Evolutionary conservation across 2,113 vertebrate genomes (phyloP), one percentile per base, ranked within the genome.

Genomic region (Oryzias celebensis): DNA sequence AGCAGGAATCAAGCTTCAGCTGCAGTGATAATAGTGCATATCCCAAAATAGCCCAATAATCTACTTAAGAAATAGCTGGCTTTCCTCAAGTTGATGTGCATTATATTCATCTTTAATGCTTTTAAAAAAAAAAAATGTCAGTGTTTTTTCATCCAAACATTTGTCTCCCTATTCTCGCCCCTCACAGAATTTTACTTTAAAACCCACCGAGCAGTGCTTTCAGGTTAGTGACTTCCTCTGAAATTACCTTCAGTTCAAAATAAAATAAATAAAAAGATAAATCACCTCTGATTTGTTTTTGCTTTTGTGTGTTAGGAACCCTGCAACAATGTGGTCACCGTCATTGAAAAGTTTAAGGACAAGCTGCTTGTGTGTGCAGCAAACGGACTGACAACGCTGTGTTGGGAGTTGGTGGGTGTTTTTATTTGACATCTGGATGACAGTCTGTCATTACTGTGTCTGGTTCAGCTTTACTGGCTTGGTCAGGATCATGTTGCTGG

Each of bases 321-420:
- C 1, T 88, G 88, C 83, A 28, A 79, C 63, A 87, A 89, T 57
- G 73, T 84, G 7, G 75, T 91, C 45, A 93, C 90, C 1, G 74
- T 91, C 22, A 90, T 93, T 18, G 86, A 92, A 60, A 80, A 68
- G 57, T 87, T 91, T 31, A 69, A 90, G 47, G 71, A 86, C 22
- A 56, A 28, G 13, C 13, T 88, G 20, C 87, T 91, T 58, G 88
- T 91, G 16, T 93, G 92, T 54, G 91, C 89, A 2, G 89, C 90
- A 1, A 91, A 90, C 41, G 86, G 85, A 77, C 14, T 52, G 10
- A 64, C 58, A 1, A 90, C 90, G 2, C 62, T 14, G 52, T 93
- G 92, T 41, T 90, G 90, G 91, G 87, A 78, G 3, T 56, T 91
- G 64, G 91, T 91, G 20, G 85, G 87, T 82, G 7, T 23, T 69